Base-by-base conservation (phyloP, 2,113 vertebrate species). In the Ascaphus truei region DNA sequence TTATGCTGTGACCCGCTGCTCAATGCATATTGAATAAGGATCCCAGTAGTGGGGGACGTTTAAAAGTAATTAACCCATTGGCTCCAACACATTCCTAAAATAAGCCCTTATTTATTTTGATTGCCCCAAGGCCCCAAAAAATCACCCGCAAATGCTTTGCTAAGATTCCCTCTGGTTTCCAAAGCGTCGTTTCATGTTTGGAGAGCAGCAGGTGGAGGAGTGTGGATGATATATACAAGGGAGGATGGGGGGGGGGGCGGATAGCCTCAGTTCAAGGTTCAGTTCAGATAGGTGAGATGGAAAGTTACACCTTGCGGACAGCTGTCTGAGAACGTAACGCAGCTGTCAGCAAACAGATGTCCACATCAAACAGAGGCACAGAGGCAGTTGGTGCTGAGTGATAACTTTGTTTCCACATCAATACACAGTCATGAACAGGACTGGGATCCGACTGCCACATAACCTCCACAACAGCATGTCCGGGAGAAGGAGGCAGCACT, bases 301-400 rank as follows among this genome's bases (percentile, higher is more conserved):
- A 57, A 57, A 34, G 20, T 67, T 31, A 57, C 50, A 64, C 48
- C 26, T 55, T 30, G 4, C 5, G 18, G 45, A n/a, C 50, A 66
- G 25, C 23, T 53, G 63, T 33, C 48, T 67, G 51, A 41, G 11
- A 41, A 56, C 37, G 12, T n/a, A 20, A 5, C 18, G 12, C n/a
- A 41, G 41, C 36, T 47, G 39, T 68, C 52, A 58, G 11, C 37
- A 45, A 13, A 11, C 52, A 68, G 29, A 45, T 47, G 64, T 57
- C 52, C 26, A 47, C 26, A 56, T 45, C 52, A 57, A 22, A 57
- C 30, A 39, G 13, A 8, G 23, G 5, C 6, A 57, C 2, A 2
- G 7, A 68, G 27, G 45, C 27, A 47, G 33, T 23, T n/a, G 39
- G 37, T 34, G 52, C 15, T 45, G 16, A 57, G 37, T 26, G 53